Conservation (phyloP, 2,113 vertebrate species). For the Sialia sialis region DNA sequence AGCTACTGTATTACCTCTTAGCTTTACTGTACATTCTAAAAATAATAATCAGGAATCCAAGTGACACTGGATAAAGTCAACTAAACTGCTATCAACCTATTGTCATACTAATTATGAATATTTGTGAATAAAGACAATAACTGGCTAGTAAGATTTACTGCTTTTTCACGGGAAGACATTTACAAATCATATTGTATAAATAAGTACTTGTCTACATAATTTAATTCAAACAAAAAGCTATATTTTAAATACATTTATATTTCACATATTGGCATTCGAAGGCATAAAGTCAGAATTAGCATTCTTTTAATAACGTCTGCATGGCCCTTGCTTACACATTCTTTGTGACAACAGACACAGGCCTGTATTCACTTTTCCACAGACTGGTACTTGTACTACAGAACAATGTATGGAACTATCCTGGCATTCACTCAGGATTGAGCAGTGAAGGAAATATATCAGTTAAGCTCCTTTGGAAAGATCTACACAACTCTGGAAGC, state of each 20-base stretch:
- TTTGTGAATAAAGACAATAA: background rate
- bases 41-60: background rate
- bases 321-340: background rate
- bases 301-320: background rate
- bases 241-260: background rate
- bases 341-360: background rate
- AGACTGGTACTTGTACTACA: background rate
- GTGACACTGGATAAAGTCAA: background rate
- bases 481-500: background rate
- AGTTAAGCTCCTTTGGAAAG: background rate
- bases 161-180: background rate
- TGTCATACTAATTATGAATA: background rate
- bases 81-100: fast-evolving
- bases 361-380: fast-evolving
- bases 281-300: background rate
- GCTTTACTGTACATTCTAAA: background rate
- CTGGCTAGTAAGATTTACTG: background rate
- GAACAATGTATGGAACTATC: background rate
- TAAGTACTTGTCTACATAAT: background rate
- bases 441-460: background rate
- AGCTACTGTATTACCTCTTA: background rate
- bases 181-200: background rate
- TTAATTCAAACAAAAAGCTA: background rate
- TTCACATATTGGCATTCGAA: background rate
- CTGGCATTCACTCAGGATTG: background rate